Evolutionary conservation across 2,888 invertebrate species (phyloP), one percentile per base, ranked within the genome.

Genomic region (Drosophila multiciliata): DNA sequence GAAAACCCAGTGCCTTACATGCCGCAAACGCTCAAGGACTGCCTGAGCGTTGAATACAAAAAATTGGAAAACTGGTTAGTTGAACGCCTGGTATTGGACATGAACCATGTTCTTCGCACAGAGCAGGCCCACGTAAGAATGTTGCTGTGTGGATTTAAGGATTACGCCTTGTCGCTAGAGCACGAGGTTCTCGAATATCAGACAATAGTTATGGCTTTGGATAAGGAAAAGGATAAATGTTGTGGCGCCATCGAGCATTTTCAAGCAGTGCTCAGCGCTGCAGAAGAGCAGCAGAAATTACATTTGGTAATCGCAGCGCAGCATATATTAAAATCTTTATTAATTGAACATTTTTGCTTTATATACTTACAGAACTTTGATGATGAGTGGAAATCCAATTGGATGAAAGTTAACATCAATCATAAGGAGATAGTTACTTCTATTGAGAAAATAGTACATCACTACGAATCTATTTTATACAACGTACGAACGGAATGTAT

Each of bases 121-220:
- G 86, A 90, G 52, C 80, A 87, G 6, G 64, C 66, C 7, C 57
- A 60, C 11, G 26, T 87, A n/a, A 55, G 63, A n/a, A 81, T 78
- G 32, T 75, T 83, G 36, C 17, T 90, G 1, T 50, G 63, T 26
- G 92, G 89, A 0, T 59, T 90, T 2, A 68, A 78, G 3, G 88
- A 91, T 32, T 91, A 85, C 45, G 82, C 82, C 0, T 60, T 92
- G 29, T 58, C 68, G 0, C 54, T 91, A 8, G 92, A 92, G 45
- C 60, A 91, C 23, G 73, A 77, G 0, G 75, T 90, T 0, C 63
- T 90, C 1, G 33, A 50, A 0, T 75, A n/a, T 58, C 45, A 71
- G 38, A 17, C 17, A 7, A n/a, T 0, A 0, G 54, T 73, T 9
- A 63, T 66, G 5, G 1, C 0, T 0, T 29, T 82, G 9, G 62